Percentiles rank a stretch among this genome's conserved stretches.
phyloP scores from a whole-genome alignment of 2,888 invertebrate genomes.

The Alsophila aescularia region DNA sequence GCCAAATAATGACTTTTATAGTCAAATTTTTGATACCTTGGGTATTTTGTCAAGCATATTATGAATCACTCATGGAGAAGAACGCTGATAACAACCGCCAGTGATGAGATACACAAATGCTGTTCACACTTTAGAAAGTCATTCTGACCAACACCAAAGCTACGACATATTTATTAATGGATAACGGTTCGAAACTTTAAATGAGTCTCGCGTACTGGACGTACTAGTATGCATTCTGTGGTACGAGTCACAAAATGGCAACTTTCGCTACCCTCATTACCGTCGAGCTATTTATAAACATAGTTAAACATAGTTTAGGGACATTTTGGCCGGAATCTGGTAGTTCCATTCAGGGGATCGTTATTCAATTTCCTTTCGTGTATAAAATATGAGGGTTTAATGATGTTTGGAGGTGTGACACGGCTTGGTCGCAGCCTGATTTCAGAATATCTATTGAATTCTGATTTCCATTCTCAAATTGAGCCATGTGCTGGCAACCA shows the following conservation, averaged over 20 bases:
- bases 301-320: constrained; percentile 14
- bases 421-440: neutral
- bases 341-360: neutral
- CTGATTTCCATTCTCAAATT: neutral
- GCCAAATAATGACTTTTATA: too few species aligned
- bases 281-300: constrained; percentile 27
- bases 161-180: constrained; percentile 39
- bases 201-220: constrained; percentile 49
- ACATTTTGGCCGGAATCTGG: constrained; percentile 13
- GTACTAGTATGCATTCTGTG: too few species aligned
- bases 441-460: neutral
- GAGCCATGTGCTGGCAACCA: too few species aligned
- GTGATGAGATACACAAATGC: neutral
- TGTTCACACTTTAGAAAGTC: constrained; percentile 16
- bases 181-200: constrained; percentile 46
- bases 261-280: constrained; percentile 34
- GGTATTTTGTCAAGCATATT: too few species aligned
- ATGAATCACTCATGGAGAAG: too few species aligned
- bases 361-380: constrained; percentile 21
- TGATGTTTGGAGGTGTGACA: constrained; percentile 15
- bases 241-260: constrained; percentile 27
- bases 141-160: constrained; percentile 16
- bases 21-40: too few species aligned
- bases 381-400: constrained; percentile 18
- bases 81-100: too few species aligned